Conservation (phyloP, 1,140 invertebrate species). For the Bombus polaris region DNA sequence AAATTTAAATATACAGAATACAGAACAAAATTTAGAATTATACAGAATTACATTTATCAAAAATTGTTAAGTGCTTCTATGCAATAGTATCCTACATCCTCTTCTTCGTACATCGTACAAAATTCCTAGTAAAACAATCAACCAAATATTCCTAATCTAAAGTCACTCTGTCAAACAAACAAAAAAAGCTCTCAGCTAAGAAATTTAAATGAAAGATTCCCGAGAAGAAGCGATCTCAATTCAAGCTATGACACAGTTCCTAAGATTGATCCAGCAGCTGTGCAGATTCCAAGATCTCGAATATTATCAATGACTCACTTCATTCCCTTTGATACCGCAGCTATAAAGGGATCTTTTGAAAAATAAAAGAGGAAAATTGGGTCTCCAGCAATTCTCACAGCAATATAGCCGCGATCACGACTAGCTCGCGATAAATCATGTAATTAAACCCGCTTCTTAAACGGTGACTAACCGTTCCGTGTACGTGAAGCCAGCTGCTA, state of each 20-base stretch:
- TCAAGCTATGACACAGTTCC: background rate
- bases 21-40: no score
- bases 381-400: slow-evolving; percentile 53
- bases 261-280: slow-evolving; percentile 10
- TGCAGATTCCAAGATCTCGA: slow-evolving; percentile 7
- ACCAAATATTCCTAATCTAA: background rate
- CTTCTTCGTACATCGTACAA: background rate
- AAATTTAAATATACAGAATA: no score
- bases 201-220: background rate
- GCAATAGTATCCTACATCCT: no score
- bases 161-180: background rate
- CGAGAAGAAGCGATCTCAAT: background rate
- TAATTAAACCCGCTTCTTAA: slow-evolving; percentile 71
- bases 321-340: background rate
- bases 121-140: background rate
- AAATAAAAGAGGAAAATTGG: slow-evolving; percentile 1
- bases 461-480: slow-evolving; percentile 72
- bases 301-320: slow-evolving; percentile 12
- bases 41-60: no score
- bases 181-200: background rate
- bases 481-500: slow-evolving; percentile 34
- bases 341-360: background rate
- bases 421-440: slow-evolving; percentile 71
- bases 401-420: slow-evolving; percentile 30
- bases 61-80: no score